Conservation (phyloP, 2,888 invertebrate genomes). For the Cheilosia pagana region DNA sequence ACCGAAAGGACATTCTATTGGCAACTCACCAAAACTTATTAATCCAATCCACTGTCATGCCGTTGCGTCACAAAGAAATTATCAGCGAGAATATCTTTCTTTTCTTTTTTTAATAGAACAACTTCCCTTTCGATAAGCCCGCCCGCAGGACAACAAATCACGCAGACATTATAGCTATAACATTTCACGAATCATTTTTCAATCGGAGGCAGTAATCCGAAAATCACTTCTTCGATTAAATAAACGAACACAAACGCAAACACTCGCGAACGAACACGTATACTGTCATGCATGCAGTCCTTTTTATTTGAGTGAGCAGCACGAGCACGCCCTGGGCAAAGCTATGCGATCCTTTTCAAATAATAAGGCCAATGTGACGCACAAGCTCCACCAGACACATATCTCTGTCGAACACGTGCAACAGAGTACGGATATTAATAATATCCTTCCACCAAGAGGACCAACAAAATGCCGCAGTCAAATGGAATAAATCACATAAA, state of each 20-base stretch:
- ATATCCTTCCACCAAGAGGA: constrained; percentile 31
- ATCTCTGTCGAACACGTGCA: constrained; percentile 13
- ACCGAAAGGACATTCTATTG: too few species aligned
- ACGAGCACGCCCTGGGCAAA: background rate
- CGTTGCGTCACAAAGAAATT: background rate
- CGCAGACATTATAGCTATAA: constrained; percentile 1
- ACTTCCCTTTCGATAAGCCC: constrained; percentile 7
- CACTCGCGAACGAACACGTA: background rate
- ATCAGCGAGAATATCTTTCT: background rate
- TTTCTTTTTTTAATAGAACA: background rate
- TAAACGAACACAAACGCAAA: constrained; percentile 20
- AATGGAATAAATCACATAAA: constrained; percentile 42
- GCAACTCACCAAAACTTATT: too few species aligned
- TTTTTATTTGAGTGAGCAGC: background rate
- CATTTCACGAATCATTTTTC: constrained; percentile 46
- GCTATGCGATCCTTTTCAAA: constrained; percentile 7
- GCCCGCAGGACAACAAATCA: constrained; percentile 5
- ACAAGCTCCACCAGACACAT: background rate
- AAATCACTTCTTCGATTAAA: constrained; percentile 29
- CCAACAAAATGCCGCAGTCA: constrained; percentile 6
- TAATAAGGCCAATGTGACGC: constrained; percentile 2
- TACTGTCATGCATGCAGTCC: background rate
- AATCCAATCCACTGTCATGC: background rate
- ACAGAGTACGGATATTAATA: constrained; percentile 24
- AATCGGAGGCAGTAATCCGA: constrained; percentile 45